These are phyloP conservation scores for Trachelus stipa DNA, from an alignment of 2,888 invertebrate species.

Conservation along the genomic window DNA sequence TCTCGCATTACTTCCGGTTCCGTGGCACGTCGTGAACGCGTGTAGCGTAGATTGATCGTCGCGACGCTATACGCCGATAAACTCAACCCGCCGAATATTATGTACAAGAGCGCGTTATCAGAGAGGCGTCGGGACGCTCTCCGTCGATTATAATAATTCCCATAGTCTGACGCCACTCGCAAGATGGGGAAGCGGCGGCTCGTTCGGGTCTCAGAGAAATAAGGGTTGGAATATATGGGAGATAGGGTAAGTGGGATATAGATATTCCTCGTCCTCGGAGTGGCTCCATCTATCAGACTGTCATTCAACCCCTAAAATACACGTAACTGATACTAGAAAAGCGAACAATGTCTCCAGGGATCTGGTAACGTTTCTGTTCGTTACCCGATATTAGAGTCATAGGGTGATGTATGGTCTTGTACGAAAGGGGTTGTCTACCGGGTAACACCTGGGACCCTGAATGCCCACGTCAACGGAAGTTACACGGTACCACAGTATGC, in stretches of 20 bases:
- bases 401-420: constrained; percentile 16
- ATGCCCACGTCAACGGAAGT: not conserved
- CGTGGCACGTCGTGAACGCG: not conserved
- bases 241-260: not conserved
- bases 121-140: not conserved
- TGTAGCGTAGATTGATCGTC: not conserved
- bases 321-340: constrained; percentile 12
- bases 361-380: constrained; percentile 21
- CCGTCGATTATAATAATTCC: not conserved
- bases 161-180: not conserved
- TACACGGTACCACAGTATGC: not conserved
- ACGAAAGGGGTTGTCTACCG: constrained; percentile 1
- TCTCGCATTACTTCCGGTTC: not conserved
- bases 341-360: not conserved
- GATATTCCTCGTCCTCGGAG: not conserved
- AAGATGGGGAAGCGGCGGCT: too few species aligned
- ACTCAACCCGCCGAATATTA: not conserved
- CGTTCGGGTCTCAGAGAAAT: not conserved
- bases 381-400: constrained; percentile 22
- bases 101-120: not conserved
- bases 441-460: constrained; percentile 13
- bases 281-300: constrained; percentile 12
- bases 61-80: not conserved
- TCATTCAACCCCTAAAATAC: constrained; percentile 16
- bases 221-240: not conserved